These are phyloP conservation scores for Drosophila pallidifrons DNA, from an alignment of 1,140 invertebrate species.

Conservation along the genomic window DNA sequence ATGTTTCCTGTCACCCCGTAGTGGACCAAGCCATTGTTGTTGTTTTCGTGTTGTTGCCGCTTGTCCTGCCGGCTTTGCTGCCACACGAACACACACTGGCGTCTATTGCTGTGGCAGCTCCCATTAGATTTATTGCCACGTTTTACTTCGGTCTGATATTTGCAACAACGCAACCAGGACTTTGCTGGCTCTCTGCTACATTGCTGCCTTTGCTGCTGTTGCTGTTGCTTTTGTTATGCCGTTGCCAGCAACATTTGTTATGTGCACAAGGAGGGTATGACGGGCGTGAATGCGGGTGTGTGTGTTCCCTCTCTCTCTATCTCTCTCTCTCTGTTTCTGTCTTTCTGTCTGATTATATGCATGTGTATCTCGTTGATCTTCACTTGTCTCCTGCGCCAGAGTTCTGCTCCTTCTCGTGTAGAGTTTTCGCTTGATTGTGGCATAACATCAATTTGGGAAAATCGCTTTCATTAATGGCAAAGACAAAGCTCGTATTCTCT, in stretches of 20 bases:
- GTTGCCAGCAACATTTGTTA: slow-evolving; percentile 57
- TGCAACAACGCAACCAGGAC: slow-evolving; percentile 44
- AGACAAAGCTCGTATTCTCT: slow-evolving; percentile 40
- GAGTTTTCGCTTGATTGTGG: slow-evolving; percentile 32
- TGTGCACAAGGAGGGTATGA: slow-evolving; percentile 23
- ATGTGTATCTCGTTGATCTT: slow-evolving; percentile 30
- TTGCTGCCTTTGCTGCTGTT: slow-evolving; percentile 25
- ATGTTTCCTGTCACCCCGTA: slow-evolving; percentile 81
- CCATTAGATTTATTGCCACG: slow-evolving; percentile 83
- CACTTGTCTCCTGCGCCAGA: slow-evolving; percentile 41
- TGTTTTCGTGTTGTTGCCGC: slow-evolving; percentile 43
- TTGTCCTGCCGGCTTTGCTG: slow-evolving; percentile 46
- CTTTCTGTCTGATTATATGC: background rate
- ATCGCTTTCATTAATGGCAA: slow-evolving; percentile 75
- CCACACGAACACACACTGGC: slow-evolving; percentile 13
- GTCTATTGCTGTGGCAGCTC: slow-evolving; percentile 52
- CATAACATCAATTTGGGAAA: slow-evolving; percentile 64
- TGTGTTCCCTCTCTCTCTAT: background rate
- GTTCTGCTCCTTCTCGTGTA: slow-evolving; percentile 15
- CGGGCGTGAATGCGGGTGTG: slow-evolving; percentile 24
- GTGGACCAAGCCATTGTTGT: slow-evolving; percentile 54
- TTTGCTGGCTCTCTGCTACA: slow-evolving; percentile 19
- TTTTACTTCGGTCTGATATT: slow-evolving; percentile 77
- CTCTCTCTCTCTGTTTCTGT: background rate
- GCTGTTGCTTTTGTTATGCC: slow-evolving; percentile 38